These are phyloP conservation scores for Dendropsophus ebraccatus DNA, from an alignment of 2,113 vertebrate genomes.

Conservation along the genomic window DNA sequence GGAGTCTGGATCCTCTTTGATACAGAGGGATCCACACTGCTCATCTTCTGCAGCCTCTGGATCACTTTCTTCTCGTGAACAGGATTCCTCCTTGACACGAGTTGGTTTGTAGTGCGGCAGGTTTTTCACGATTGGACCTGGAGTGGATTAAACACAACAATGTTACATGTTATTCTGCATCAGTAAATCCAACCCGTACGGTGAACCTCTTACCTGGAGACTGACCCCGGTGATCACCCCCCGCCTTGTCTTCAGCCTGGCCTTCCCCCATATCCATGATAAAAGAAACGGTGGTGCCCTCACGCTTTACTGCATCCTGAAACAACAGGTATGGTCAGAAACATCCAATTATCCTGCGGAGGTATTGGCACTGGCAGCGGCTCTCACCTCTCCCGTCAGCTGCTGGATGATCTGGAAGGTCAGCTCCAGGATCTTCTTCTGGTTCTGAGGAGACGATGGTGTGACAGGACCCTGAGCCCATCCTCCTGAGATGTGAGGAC, in stretches of 20 bases:
- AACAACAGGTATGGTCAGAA: background rate
- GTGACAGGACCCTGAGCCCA: background rate
- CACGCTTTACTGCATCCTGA: background rate
- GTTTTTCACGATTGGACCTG: background rate
- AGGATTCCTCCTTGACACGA: background rate
- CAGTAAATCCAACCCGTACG: no score
- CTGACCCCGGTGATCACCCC: no score
- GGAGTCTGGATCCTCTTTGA: background rate
- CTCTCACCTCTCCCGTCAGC: slow-evolving; percentile 38
- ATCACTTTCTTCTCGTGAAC: background rate
- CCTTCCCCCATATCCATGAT: background rate
- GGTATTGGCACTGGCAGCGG: no score
- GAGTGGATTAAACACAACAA: background rate
- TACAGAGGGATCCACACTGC: background rate
- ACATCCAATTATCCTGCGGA: no score
- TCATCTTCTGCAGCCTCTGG: background rate
- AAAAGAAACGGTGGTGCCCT: background rate
- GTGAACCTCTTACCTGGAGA: background rate
- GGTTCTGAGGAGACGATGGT: background rate
- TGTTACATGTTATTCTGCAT: background rate
- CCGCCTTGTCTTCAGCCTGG: no score
- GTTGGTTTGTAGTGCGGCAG: background rate
- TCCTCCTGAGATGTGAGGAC: background rate
- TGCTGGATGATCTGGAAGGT: slow-evolving; percentile 35
- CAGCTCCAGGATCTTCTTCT: slow-evolving; percentile 44